Conservation (phyloP, 2,113 vertebrate genomes). For the Cephalopterus ornatus region DNA sequence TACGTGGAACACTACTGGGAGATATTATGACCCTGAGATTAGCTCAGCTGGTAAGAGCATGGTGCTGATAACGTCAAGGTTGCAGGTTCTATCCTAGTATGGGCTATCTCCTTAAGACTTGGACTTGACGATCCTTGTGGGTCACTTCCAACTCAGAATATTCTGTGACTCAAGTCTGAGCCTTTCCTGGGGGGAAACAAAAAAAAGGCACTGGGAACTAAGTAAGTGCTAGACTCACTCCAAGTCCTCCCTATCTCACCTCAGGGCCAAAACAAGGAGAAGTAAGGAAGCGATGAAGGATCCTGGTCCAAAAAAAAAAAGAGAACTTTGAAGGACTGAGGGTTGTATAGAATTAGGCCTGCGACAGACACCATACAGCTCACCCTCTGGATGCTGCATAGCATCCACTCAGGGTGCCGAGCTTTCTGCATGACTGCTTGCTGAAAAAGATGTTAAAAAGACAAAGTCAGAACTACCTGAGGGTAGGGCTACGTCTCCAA, state of each 20-base stretch:
- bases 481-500: fast-evolving
- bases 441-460: not conserved
- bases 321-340: not conserved
- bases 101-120: not conserved
- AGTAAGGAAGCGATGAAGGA: not conserved
- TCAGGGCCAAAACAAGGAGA: not conserved
- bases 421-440: not conserved
- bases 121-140: not conserved
- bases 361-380: not conserved
- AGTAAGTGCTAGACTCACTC: not conserved
- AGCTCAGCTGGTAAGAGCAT: not conserved
- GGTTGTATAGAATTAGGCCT: not conserved
- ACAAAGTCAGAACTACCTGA: not conserved
- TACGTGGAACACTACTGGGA: not conserved
- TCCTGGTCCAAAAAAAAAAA: not conserved
- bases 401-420: fast-evolving
- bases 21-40: not conserved
- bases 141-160: not conserved
- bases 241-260: not conserved
- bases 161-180: not conserved
- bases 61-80: not conserved
- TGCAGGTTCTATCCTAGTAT: not conserved
- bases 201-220: not conserved
- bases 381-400: not conserved
- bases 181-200: not conserved